phyloP scores from a whole-genome alignment of 1,140 invertebrate species.

The Leptinotarsa undecemlineata region DNA sequence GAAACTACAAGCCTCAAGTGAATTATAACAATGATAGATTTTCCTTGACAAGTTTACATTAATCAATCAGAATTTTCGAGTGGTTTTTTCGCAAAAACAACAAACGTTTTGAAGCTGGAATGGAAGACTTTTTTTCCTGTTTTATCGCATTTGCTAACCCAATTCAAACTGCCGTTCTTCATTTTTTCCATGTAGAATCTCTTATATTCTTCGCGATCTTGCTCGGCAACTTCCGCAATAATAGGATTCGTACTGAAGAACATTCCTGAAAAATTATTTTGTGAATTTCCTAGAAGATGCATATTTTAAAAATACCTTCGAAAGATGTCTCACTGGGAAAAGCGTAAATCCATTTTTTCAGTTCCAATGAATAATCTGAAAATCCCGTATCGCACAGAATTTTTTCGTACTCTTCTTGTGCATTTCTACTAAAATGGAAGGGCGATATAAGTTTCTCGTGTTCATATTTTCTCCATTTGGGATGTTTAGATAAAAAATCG shows the following conservation, averaged over 20 bases:
- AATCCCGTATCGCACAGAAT: not conserved
- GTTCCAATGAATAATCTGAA: not conserved
- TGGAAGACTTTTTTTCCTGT: not conserved
- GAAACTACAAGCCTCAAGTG: too few relatives aligned
- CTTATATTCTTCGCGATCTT: not conserved
- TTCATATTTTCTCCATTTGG: constrained; percentile 11
- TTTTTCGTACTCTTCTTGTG: not conserved
- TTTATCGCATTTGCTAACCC: not conserved
- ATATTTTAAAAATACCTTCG: too few relatives aligned
- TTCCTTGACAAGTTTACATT: too few relatives aligned
- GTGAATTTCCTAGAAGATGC: too few relatives aligned
- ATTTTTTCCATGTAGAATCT: not conserved
- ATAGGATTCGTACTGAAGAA: not conserved
- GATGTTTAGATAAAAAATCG: not conserved
- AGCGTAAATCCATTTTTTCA: too few relatives aligned
- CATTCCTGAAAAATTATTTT: not conserved
- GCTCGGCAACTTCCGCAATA: not conserved
- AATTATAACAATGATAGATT: too few relatives aligned
- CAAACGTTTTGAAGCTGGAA: not conserved
- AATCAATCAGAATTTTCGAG: too few relatives aligned
- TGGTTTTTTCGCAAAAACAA: not conserved
- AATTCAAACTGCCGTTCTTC: not conserved
- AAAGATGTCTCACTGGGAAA: too few relatives aligned
- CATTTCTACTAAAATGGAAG: not conserved
- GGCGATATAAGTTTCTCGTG: not conserved